These are phyloP conservation scores for Pseudorasbora parva DNA, from an alignment of 2,113 vertebrate genomes.

Conservation along the genomic window DNA sequence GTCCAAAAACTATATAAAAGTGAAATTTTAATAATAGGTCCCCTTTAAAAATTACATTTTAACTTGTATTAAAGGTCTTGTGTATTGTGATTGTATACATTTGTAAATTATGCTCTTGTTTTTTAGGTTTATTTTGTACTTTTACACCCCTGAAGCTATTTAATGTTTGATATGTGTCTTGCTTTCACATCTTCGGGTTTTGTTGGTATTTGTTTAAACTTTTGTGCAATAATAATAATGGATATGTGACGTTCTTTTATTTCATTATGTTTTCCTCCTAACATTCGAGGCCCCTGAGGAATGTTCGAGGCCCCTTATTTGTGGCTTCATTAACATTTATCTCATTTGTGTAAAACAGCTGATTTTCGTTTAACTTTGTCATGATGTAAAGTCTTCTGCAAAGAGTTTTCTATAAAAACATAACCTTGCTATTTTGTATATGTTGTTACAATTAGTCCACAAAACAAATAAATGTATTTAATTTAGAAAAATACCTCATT, in stretches of 20 bases:
- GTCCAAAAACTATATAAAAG: too few species aligned
- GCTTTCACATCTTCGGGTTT: not conserved
- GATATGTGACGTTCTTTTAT: not conserved
- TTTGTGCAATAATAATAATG: slow-evolving; percentile 50
- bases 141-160: not conserved
- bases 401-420: not conserved
- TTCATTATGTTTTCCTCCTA: not conserved
- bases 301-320: not conserved
- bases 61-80: not conserved
- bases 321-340: not conserved
- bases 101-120: not conserved
- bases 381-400: not conserved
- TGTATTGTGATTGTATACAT: not conserved
- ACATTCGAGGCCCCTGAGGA: too few species aligned
- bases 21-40: too few species aligned
- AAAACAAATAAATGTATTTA: not conserved
- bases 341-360: too few species aligned
- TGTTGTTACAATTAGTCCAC: not conserved
- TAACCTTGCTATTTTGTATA: too few species aligned
- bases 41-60: too few species aligned
- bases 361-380: not conserved
- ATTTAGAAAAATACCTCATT: not conserved
- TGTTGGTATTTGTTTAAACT: not conserved
- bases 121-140: not conserved
- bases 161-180: not conserved